A percentile compares a stretch with the other conserved stretches of the same genome.
phyloP scores from a whole-genome alignment of 2,888 invertebrate species.

The Harpagoxenus sublaevis region DNA sequence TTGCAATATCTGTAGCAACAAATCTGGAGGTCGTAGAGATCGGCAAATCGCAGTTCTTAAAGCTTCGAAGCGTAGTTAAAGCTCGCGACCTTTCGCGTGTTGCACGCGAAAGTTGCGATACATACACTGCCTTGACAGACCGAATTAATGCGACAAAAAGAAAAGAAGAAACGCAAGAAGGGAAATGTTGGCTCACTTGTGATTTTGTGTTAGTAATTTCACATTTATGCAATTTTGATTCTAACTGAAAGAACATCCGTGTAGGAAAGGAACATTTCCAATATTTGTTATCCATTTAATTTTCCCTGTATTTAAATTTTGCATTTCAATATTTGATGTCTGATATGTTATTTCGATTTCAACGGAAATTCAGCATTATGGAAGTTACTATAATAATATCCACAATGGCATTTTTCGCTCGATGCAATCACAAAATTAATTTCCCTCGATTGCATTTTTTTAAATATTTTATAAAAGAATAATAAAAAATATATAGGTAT shows the following conservation, averaged over 20 bases:
- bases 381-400: constrained; percentile 12
- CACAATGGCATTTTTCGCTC: not conserved
- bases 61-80: constrained; percentile 29
- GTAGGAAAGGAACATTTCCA: not conserved
- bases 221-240: constrained; percentile 18
- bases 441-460: not conserved
- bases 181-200: not conserved
- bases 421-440: not conserved
- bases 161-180: not conserved
- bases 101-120: constrained; percentile 40
- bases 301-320: not conserved
- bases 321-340: not conserved
- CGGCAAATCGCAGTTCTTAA: constrained; percentile 17
- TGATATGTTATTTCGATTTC: not conserved
- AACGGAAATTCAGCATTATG: not conserved
- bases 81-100: constrained; percentile 47
- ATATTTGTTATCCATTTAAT: constrained; percentile 11
- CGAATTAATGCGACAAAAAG: constrained; percentile 46
- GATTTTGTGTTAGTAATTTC: not conserved
- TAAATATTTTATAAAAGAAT: not conserved
- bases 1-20: constrained; percentile 8
- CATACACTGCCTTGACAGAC: constrained; percentile 35
- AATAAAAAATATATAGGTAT: not conserved
- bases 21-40: constrained; percentile 35
- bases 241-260: not conserved